Percentiles rank a stretch among this genome's conserved stretches.
phyloP scores from a whole-genome alignment of 2,113 vertebrate genomes.

The Pithys albifrons region DNA sequence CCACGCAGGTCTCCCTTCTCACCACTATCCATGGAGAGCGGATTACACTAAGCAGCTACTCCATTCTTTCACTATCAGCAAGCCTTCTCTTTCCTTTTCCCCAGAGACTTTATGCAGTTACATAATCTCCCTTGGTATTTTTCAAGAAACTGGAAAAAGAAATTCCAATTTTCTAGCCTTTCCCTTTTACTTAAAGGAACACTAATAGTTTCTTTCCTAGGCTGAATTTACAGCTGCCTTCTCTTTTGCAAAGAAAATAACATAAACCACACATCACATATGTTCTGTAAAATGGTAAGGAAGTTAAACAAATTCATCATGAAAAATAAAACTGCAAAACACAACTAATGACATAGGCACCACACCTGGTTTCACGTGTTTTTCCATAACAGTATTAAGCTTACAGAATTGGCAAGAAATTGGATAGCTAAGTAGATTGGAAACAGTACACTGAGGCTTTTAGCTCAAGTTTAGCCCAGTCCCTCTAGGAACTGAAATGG shows the following conservation, averaged over 20 bases:
- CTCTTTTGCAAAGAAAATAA: background rate
- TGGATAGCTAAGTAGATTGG: background rate
- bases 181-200: background rate
- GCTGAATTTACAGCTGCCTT: background rate
- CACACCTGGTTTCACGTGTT: background rate
- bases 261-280: background rate
- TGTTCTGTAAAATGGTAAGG: background rate
- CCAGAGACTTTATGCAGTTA: constrained; percentile 20
- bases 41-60: constrained; percentile 45
- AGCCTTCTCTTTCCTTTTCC: constrained; percentile 5
- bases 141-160: constrained; percentile 1
- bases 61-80: background rate
- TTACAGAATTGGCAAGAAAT: background rate
- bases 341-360: background rate
- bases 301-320: background rate
- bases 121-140: constrained; percentile 15
- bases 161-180: background rate
- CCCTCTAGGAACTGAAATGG: background rate
- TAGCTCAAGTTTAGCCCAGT: background rate
- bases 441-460: background rate
- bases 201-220: background rate
- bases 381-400: background rate
- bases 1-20: background rate
- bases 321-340: constrained; percentile 11
- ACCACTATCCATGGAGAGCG: background rate